phyloP scores from a whole-genome alignment of 64 coral and sea anemone species.

The Montipora capricornis region DNA sequence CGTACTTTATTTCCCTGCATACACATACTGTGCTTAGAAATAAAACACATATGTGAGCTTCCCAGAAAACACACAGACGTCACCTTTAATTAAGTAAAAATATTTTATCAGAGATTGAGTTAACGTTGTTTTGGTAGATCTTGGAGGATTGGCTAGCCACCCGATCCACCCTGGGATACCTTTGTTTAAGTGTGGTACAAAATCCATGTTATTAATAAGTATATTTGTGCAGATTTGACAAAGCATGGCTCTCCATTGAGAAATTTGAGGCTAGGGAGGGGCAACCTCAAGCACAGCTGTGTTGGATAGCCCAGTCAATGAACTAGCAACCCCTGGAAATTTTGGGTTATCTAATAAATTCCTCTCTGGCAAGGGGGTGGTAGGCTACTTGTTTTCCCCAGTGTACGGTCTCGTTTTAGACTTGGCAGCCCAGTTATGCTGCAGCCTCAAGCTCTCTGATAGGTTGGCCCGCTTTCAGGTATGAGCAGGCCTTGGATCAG shows the following conservation, averaged over 20 bases:
- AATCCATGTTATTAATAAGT: not conserved
- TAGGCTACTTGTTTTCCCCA: not conserved
- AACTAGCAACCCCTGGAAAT: no score
- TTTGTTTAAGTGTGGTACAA: constrained; percentile 34
- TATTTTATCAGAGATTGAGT: constrained; percentile 43
- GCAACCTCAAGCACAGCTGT: no score
- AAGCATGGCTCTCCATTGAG: no score
- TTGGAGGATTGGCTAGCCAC: constrained; percentile 31
- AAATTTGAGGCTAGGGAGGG: no score
- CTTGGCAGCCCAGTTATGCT: not conserved
- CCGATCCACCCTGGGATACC: not conserved
- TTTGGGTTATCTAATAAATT: constrained; percentile 31
- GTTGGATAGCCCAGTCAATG: no score
- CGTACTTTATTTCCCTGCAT: constrained; percentile 33
- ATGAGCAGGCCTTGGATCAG: constrained; percentile 6
- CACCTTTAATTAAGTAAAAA: constrained; percentile 19
- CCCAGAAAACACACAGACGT: constrained; percentile 46
- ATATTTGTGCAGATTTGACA: no score
- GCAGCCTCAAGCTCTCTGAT: not conserved
- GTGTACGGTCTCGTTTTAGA: not conserved
- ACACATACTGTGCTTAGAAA: constrained; percentile 41
- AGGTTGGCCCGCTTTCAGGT: not conserved
- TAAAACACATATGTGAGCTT: constrained; percentile 52
- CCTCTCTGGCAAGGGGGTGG: constrained; percentile 12
- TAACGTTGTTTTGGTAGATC: constrained; percentile 40